Base-by-base conservation (phyloP, 1,140 invertebrate genomes). In the Metaphire vulgaris region DNA sequence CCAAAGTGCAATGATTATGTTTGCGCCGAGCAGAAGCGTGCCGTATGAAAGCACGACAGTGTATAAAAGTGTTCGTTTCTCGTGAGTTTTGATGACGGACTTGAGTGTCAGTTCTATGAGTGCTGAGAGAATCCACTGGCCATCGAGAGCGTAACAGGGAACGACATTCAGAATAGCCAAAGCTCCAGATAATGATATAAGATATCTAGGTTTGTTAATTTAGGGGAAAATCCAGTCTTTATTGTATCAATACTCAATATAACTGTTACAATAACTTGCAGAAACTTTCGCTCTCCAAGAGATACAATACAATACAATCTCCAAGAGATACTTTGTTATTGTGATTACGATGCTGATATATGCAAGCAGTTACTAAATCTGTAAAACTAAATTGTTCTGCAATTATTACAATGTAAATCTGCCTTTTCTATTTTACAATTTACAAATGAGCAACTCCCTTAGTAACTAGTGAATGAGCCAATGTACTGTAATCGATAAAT, bases 71-170 rank as follows among this genome's bases (percentile, higher is more conserved):
- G 78, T 81, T 2, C 85, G 79, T 0, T 81, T 81, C 26, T 84
- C 81, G 30, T n/a, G n/a, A 69, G 56, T 65, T 30, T 21, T 65
- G 21, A 33, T 56, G 1, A 74, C 26, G 30, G 29, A 34, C 1
- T 81, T 76, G 2, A 86, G 72, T 89, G 81, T 76, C 0, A 85
- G 79, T 75, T 86, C 83, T 26, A 86, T 81, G 56, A 87, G 82
- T 15, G 89, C 88, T 79, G 88, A 88, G 76, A 90, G 89, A 74
- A 97, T 96, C 84, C 92, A 91, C 82, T 96, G 88, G 1, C 96
- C 96, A 89, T 98, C 96, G 78, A 97, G 90, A 79, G 91, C 92
- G 83, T 94, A 93, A 86, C 95, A 96, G 1, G 96, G 96, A 33
- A 98, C 89, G 2, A 95, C 90, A 88, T 99, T 99, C 29, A 98